Percentiles rank a stretch among this genome's conserved stretches.
phyloP scores from a whole-genome alignment of 1,140 invertebrate genomes.

The Pogonus chalceus region DNA sequence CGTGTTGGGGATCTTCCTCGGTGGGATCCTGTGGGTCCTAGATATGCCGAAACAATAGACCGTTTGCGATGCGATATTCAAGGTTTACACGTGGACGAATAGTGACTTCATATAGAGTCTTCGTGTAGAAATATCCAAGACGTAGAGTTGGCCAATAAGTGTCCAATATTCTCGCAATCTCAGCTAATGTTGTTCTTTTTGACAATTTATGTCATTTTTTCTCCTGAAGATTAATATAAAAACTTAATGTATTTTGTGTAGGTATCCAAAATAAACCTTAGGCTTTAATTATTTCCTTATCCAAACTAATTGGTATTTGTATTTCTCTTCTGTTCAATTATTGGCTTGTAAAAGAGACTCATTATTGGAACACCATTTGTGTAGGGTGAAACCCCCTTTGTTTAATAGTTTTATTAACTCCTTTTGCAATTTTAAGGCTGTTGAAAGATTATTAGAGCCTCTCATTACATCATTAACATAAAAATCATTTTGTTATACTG shows the following conservation, averaged over 20 bases:
- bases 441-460: conserved; percentile 20
- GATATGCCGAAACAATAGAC: too few relatives aligned
- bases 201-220: conserved; percentile 4
- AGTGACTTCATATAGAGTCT: too few relatives aligned
- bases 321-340: background rate
- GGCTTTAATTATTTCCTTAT: conserved; percentile 3
- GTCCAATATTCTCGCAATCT: conserved; percentile 17
- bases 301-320: background rate
- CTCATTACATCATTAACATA: conserved; percentile 37
- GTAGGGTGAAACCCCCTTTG: background rate
- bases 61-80: too few relatives aligned
- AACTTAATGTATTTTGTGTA: background rate
- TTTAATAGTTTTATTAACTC: background rate
- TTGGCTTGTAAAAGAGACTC: too few relatives aligned
- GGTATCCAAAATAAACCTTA: conserved; percentile 10
- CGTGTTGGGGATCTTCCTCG: too few relatives aligned
- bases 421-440: background rate
- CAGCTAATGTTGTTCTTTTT: conserved; percentile 16
- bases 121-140: too few relatives aligned
- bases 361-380: background rate
- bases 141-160: too few relatives aligned
- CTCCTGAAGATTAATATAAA: background rate
- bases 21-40: too few relatives aligned
- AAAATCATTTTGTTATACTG: conserved; percentile 28
- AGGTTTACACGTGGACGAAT: too few relatives aligned